Base-by-base conservation (phyloP, 2,113 vertebrate genomes). In the Calypte anna region DNA sequence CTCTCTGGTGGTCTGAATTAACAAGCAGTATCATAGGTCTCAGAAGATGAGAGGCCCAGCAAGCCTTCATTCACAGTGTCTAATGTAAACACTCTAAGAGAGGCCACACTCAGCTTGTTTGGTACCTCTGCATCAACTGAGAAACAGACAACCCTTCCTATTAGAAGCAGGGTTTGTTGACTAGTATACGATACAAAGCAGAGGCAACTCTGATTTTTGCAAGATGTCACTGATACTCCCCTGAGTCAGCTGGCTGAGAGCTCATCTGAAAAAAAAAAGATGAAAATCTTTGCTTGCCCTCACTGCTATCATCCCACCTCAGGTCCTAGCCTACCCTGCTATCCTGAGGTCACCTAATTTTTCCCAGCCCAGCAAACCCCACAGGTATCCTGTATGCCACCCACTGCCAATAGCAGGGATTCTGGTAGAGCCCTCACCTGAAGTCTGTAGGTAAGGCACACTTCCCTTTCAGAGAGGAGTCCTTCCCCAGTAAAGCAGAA, bases 41-140 rank as follows among this genome's bases (percentile, higher is more conserved):
- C n/a, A 64, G 33, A 46, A 69, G 18, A 54, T 7, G 4, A 64
- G 40, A 51, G 66, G 17, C 21, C 14, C 46, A 58, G 31, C 43
- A 50, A 51, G 23, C 28, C 38, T 30, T 13, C 18, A 12, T 14
- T 62, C 33, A 30, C 51, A 31, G 12, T 87, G 24, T 54, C 64
- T 89, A 84, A 58, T 55, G 33, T 18, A 30, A 61, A 75, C 5
- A 73, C 36, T 33, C 95, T 95, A 91, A 97, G 93, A 97, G 97
- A 94, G 96, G 94, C 83, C 96, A 97, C 77, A 80, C 80, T 66
- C 62, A 22, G 82, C 54, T 95, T 91, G 44, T 38, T 25, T 46
- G 79, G 70, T 72, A 36, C 50, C 7, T 53, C 40, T 85, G 22
- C 7, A 10, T 9, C 6, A 2, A 21, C 12, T 2, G 15, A 85